Evolutionary conservation across 2,797 vertebrate genomes (phyloP).

Genomic region (Oryzias dopingdopingensis): DNA sequence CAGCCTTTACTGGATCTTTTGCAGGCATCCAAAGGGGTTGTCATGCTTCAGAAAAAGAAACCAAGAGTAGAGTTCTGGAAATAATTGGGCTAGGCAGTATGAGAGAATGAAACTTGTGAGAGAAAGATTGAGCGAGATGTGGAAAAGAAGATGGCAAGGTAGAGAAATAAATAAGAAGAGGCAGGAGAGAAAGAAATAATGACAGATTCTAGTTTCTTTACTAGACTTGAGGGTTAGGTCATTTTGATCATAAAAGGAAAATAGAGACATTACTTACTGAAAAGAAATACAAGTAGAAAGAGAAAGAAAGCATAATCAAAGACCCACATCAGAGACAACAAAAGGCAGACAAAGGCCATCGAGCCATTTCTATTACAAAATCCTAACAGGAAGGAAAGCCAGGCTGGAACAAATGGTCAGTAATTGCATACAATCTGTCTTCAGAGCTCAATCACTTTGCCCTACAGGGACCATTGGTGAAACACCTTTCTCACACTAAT

Average conservation of each 20-base stretch:
- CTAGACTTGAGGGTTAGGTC: constrained; percentile 24
- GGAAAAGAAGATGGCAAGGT: background rate
- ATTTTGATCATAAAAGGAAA: constrained; percentile 16
- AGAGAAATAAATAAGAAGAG: background rate
- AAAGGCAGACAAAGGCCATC: constrained; percentile 22
- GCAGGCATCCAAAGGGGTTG: constrained; percentile 29
- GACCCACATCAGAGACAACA: constrained; percentile 39
- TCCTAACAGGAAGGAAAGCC: constrained; percentile 25
- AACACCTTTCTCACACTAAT: constrained; percentile 63
- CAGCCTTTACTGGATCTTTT: constrained; percentile 20
- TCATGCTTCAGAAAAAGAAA: constrained; percentile 12
- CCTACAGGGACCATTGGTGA: constrained; percentile 51
- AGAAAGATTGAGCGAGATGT: constrained; percentile 6
- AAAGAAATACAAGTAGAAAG: constrained; percentile 9
- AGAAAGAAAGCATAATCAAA: constrained; percentile 14
- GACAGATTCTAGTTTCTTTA: constrained; percentile 30
- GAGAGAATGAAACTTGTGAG: constrained; percentile 1
- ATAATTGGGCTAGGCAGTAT: constrained; percentile 49
- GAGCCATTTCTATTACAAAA: constrained; percentile 53
- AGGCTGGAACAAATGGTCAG: constrained; percentile 68
- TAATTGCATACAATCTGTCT: constrained; percentile 74
- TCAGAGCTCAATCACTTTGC: constrained; percentile 70
- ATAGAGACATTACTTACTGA: constrained; percentile 2
- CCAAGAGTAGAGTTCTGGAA: constrained; percentile 28
- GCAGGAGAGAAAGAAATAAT: constrained; percentile 4